Evolutionary conservation across 1,140 invertebrate genomes (phyloP).

Genomic region (Apis laboriosa): DNA sequence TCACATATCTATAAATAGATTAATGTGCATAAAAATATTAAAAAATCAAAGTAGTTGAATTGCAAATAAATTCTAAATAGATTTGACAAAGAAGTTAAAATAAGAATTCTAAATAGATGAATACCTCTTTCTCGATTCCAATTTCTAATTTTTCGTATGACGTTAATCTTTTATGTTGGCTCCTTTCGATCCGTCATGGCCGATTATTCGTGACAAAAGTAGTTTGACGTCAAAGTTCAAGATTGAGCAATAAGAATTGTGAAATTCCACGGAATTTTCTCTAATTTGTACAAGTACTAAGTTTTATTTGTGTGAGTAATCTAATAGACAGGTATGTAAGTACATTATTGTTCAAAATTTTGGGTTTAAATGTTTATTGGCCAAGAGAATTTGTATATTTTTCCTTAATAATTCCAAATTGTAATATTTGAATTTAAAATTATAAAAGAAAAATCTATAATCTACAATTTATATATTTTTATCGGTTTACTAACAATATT

Average conservation of each 20-base stretch:
- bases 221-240: slow-evolving; percentile 19
- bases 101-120: background rate
- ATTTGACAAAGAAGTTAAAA: background rate
- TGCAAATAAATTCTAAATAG: background rate
- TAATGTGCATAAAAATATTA: background rate
- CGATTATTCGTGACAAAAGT: background rate
- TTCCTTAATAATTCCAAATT: background rate
- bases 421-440: no score
- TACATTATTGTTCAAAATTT: background rate
- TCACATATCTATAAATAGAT: background rate
- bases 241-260: slow-evolving; percentile 11
- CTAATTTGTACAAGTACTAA: background rate
- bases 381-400: background rate
- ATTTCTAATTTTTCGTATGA: background rate
- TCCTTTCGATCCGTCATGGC: background rate
- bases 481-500: background rate
- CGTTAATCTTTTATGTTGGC: background rate
- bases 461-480: no score
- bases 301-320: background rate
- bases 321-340: background rate
- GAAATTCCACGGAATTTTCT: slow-evolving; percentile 21
- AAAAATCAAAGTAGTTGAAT: background rate
- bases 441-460: no score
- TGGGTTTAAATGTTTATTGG: no score
- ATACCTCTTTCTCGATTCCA: background rate